Evolutionary conservation across 1,140 invertebrate species (phyloP).

Genomic region (Drosophila setifemur): DNA sequence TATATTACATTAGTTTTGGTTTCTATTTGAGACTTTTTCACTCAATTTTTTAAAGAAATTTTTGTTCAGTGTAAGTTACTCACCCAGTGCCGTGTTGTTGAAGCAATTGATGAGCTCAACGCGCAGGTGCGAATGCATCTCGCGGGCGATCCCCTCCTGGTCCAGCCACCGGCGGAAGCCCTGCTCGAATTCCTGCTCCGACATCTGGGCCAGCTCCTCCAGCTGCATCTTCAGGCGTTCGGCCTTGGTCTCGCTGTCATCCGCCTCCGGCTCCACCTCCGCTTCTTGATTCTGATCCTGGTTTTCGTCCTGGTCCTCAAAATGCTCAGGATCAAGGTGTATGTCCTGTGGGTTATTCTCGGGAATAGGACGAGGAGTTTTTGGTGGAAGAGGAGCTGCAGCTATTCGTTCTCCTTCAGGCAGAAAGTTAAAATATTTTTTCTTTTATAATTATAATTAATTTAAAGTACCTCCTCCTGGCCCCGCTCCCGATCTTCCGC

Average conservation of each 20-base stretch:
- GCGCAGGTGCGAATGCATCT: slow-evolving; percentile 69
- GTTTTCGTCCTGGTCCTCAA: background rate
- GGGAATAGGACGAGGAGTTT: too few species aligned
- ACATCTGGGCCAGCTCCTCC: slow-evolving; percentile 41
- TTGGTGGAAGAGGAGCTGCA: too few species aligned
- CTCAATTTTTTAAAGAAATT: too few species aligned
- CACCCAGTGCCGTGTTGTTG: slow-evolving; percentile 70
- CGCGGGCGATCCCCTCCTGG: slow-evolving; percentile 60
- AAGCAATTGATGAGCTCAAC: slow-evolving; percentile 68
- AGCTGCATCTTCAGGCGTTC: slow-evolving; percentile 33
- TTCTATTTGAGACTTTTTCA: too few species aligned
- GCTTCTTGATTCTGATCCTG: background rate
- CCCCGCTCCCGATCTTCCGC: background rate
- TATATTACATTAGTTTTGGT: too few species aligned
- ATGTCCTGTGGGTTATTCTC: too few species aligned
- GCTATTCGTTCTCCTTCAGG: too few species aligned
- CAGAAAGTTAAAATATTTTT: too few species aligned
- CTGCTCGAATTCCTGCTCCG: slow-evolving; percentile 63
- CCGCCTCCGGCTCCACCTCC: background rate
- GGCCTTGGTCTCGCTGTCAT: slow-evolving; percentile 3
- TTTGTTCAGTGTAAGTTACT: too few species aligned
- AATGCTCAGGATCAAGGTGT: too few species aligned
- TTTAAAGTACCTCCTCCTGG: background rate
- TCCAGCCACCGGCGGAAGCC: slow-evolving; percentile 71
- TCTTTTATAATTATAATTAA: too few species aligned